Conservation (phyloP, 2,888 invertebrate genomes). For the Himalopsyche anomala region DNA sequence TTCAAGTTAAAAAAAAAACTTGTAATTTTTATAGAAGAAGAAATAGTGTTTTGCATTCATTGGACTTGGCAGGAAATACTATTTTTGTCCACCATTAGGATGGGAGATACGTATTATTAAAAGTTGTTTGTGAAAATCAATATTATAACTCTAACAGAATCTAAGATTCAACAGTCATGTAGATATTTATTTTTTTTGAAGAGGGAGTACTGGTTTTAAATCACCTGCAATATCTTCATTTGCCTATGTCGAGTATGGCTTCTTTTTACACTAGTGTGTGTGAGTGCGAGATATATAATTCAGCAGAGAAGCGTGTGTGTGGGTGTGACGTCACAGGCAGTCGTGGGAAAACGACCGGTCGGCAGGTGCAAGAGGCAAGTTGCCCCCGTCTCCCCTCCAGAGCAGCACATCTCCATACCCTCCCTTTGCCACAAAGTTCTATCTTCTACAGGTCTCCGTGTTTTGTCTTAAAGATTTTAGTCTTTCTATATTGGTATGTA, state of each 20-base stretch:
- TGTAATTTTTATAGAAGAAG: too few species aligned
- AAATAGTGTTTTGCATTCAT: too few species aligned
- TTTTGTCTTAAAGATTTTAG: constrained; percentile 18
- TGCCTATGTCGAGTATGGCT: constrained; percentile 13
- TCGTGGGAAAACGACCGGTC: constrained; percentile 65
- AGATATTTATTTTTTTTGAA: too few species aligned
- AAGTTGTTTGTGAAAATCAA: too few species aligned
- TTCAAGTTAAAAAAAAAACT: too few species aligned
- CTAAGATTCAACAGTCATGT: too few species aligned
- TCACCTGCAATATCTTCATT: constrained; percentile 28
- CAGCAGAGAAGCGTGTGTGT: constrained; percentile 30
- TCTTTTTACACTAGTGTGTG: background rate
- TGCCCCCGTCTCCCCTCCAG: constrained; percentile 52
- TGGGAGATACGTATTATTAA: too few species aligned
- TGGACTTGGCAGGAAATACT: too few species aligned
- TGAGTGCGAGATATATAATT: background rate
- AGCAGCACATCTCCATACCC: constrained; percentile 19
- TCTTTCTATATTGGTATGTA: background rate
- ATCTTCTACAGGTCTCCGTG: background rate
- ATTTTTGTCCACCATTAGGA: too few species aligned
- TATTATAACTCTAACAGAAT: too few species aligned
- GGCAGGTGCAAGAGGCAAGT: constrained; percentile 66
- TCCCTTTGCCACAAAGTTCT: constrained; percentile 2
- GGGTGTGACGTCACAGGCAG: constrained; percentile 60
- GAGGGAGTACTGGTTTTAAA: background rate